Evolutionary conservation across 1,140 invertebrate genomes (phyloP).

Genomic region (Neocloeon triangulifer): DNA sequence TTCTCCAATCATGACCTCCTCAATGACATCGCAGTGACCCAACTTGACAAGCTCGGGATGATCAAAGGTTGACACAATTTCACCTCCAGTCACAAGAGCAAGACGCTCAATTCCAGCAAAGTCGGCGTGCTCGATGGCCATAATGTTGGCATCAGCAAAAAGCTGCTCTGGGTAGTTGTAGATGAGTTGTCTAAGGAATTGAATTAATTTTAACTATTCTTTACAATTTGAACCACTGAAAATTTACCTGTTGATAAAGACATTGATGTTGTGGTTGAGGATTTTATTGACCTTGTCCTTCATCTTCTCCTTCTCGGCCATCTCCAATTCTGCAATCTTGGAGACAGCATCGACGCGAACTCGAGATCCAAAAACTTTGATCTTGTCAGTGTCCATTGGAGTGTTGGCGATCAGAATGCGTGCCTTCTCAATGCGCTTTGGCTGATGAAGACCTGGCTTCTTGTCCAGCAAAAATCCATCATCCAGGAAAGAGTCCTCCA

Average conservation of each 20-base stretch:
- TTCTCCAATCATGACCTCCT: slow-evolving; percentile 97
- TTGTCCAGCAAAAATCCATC: slow-evolving; percentile 97
- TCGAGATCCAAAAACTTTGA: slow-evolving; percentile 98
- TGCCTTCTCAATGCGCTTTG: slow-evolving; percentile 72
- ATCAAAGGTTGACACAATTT: slow-evolving; percentile 98
- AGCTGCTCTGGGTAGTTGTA: slow-evolving; percentile 99
- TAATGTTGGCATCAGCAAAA: slow-evolving; percentile 93
- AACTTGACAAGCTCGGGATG: slow-evolving; percentile 77
- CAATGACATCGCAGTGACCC: slow-evolving; percentile 85
- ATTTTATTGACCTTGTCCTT: slow-evolving; percentile 98
- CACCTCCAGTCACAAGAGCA: slow-evolving; percentile 90
- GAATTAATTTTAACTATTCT: slow-evolving; percentile 1
- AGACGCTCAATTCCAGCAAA: slow-evolving; percentile 97
- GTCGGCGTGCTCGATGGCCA: slow-evolving; percentile 99
- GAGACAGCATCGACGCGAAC: slow-evolving; percentile 95
- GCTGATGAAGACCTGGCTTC: slow-evolving; percentile 47
- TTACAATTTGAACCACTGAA: too few relatives aligned
- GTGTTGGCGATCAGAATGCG: slow-evolving; percentile 99
- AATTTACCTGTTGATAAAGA: slow-evolving; percentile 83
- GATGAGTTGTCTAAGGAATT: slow-evolving; percentile 65
- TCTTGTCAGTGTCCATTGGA: slow-evolving; percentile 99
- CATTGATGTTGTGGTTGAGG: slow-evolving; percentile 84
- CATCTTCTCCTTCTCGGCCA: slow-evolving; percentile 99
- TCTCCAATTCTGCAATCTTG: slow-evolving; percentile 93
- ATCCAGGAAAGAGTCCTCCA: slow-evolving; percentile 92